phyloP scores from a whole-genome alignment of 2,113 vertebrate species.

The Uria aalge region DNA sequence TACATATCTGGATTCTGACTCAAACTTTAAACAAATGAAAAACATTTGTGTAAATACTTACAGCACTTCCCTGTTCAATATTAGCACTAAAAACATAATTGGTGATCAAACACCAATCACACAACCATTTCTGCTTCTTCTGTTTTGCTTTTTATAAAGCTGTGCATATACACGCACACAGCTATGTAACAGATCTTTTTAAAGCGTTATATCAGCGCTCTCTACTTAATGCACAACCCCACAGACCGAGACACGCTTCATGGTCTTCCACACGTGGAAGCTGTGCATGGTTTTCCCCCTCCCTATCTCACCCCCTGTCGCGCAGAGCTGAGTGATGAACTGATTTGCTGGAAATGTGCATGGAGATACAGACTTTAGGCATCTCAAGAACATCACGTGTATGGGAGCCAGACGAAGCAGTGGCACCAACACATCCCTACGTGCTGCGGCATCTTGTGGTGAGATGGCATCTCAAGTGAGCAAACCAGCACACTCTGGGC shows the following conservation, averaged over 20 bases:
- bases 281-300: accelerated
- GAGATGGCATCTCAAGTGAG: background rate
- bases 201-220: background rate
- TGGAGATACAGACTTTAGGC: accelerated
- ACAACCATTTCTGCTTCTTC: background rate
- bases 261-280: background rate
- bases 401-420: background rate
- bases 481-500: background rate
- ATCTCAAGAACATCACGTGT: accelerated
- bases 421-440: background rate
- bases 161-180: background rate
- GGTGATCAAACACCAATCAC: background rate
- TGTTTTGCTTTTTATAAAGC: background rate
- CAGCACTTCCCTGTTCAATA: background rate
- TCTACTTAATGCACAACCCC: background rate
- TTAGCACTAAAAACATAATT: background rate
- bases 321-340: background rate
- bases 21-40: background rate
- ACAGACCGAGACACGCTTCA: accelerated
- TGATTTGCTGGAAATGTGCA: background rate
- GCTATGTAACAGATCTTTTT: background rate
- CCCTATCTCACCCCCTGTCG: background rate
- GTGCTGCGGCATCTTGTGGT: no score
- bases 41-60: background rate
- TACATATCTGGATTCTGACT: background rate